Percentiles rank a stretch among this genome's conserved stretches.
Evolutionary conservation across 2,113 vertebrate species (phyloP).

Genomic region (Cygnus buccinator): DNA sequence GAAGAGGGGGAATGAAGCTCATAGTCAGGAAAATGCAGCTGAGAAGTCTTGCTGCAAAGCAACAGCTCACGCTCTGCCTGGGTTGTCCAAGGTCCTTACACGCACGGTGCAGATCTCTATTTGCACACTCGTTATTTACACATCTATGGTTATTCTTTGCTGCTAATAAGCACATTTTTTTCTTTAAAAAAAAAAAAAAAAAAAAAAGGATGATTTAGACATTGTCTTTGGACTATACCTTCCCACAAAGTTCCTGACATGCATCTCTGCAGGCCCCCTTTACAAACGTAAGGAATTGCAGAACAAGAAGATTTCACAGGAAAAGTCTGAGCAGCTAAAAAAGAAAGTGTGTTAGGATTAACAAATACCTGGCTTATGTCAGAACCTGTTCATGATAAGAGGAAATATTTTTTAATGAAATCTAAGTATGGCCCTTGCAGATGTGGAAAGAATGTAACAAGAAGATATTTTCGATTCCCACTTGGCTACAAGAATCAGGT

Average conservation of each 20-base stretch:
- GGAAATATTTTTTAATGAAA: constrained; percentile 54
- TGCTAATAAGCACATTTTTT: neutral
- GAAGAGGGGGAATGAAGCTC: neutral
- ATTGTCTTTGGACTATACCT: neutral
- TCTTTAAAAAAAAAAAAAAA: neutral
- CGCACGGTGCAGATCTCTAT: fast-evolving
- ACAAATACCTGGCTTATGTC: constrained; percentile 34
- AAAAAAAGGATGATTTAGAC: neutral
- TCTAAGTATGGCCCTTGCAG: constrained; percentile 16
- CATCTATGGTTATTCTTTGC: fast-evolving
- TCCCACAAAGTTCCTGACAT: neutral
- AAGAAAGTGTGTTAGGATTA: neutral
- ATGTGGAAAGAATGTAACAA: constrained; percentile 53
- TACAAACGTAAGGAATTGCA: neutral
- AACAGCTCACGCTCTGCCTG: fast-evolving
- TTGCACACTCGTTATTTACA: neutral
- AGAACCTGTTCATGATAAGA: constrained; percentile 55
- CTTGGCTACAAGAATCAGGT: neutral
- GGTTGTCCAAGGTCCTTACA: neutral
- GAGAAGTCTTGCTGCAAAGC: neutral
- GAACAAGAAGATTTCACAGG: neutral
- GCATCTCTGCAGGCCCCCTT: neutral
- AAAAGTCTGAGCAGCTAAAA: neutral
- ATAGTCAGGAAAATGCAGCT: fast-evolving
- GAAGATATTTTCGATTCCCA: constrained; percentile 53